Evolutionary conservation across 1,140 invertebrate species (phyloP).

Genomic region (Caenorhabditis tropicalis): DNA sequence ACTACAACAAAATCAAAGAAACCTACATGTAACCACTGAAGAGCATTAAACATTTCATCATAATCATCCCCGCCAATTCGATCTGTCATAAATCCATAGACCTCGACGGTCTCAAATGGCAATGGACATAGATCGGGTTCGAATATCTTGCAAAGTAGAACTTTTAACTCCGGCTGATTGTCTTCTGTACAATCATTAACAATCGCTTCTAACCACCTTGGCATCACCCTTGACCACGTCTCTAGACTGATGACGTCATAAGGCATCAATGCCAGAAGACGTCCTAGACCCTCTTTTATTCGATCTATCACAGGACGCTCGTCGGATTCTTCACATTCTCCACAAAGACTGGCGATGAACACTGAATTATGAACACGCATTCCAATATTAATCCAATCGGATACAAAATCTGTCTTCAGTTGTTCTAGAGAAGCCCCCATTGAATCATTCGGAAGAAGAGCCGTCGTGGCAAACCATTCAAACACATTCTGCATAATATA

Average conservation of each 20-base stretch:
- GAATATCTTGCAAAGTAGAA: slow-evolving; percentile 90
- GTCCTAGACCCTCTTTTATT: slow-evolving; percentile 82
- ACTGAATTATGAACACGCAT: slow-evolving; percentile 86
- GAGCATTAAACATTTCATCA: slow-evolving; percentile 88
- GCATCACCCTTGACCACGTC: slow-evolving; percentile 96
- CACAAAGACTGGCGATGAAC: slow-evolving; percentile 84
- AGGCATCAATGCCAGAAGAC: slow-evolving; percentile 89
- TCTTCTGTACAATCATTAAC: slow-evolving; percentile 91
- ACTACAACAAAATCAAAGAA: neutral
- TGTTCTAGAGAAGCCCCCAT: slow-evolving; percentile 84
- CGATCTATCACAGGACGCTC: slow-evolving; percentile 77
- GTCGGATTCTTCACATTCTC: slow-evolving; percentile 84
- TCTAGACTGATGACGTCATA: slow-evolving; percentile 95
- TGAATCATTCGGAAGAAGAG: slow-evolving; percentile 90
- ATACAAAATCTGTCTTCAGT: slow-evolving; percentile 90
- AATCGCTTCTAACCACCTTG: slow-evolving; percentile 96
- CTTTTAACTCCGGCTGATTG: slow-evolving; percentile 88
- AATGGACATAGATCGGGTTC: slow-evolving; percentile 93
- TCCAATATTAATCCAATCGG: slow-evolving; percentile 86
- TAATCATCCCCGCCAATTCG: slow-evolving; percentile 85
- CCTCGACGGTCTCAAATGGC: slow-evolving; percentile 88
- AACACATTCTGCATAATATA: slow-evolving; percentile 92
- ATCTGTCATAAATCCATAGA: slow-evolving; percentile 91
- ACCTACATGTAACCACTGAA: slow-evolving; percentile 89
- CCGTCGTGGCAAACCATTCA: slow-evolving; percentile 98